These are phyloP conservation scores for Ochropacha duplaris DNA, from an alignment of 2,888 invertebrate species.

Conservation along the genomic window DNA sequence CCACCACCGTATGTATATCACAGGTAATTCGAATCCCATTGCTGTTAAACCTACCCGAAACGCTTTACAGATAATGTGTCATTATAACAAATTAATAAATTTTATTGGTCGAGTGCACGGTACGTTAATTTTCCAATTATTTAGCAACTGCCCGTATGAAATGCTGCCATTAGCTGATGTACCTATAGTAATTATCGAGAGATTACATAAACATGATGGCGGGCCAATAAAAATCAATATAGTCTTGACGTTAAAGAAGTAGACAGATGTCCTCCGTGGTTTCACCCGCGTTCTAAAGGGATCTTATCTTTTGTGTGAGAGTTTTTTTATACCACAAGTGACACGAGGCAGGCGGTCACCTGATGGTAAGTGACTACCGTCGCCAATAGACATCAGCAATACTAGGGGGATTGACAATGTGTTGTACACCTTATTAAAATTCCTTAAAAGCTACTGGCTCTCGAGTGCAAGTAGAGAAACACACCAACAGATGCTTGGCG, in stretches of 20 bases:
- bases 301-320: too few species aligned
- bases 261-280: neutral
- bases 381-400: too few species aligned
- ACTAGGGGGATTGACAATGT: too few species aligned
- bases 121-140: conserved; percentile 51
- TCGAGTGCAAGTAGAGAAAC: too few species aligned
- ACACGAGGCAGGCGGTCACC: too few species aligned
- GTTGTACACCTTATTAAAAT: too few species aligned
- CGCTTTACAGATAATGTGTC: conserved; percentile 2
- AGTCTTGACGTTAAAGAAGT: neutral
- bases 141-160: conserved; percentile 40
- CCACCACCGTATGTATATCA: too few species aligned
- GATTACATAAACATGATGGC: neutral
- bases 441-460: too few species aligned
- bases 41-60: neutral
- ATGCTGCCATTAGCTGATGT: conserved; percentile 18
- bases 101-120: conserved; percentile 30
- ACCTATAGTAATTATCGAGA: neutral
- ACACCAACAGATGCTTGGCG: too few species aligned
- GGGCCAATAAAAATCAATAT: neutral
- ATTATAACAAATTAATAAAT: conserved; percentile 38
- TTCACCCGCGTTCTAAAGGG: too few species aligned
- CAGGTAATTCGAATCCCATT: neutral
- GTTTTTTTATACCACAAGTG: too few species aligned
- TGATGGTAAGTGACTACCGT: too few species aligned